Evolutionary conservation across 2,113 vertebrate species (phyloP).

Genomic region (Salvelinus alpinus): DNA sequence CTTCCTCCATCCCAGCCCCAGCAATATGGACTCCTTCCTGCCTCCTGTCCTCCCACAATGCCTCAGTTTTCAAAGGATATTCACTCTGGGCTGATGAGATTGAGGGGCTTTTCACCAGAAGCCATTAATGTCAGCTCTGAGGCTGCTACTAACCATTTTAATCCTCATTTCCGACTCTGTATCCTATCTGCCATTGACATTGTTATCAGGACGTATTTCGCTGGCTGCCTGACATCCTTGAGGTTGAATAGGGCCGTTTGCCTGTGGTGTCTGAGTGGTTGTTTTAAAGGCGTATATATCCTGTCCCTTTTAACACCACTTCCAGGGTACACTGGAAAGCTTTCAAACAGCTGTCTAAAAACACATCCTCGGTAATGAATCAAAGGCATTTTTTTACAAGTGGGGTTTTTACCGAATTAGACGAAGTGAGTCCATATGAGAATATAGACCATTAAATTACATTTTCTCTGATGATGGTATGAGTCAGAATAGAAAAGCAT

Average conservation of each 20-base stretch:
- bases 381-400: slow-evolving; percentile 18
- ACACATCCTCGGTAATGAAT: slow-evolving; percentile 38
- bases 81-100: slow-evolving; percentile 33
- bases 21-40: slow-evolving; percentile 16
- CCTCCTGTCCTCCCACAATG: slow-evolving; percentile 1
- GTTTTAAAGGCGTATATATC: slow-evolving; percentile 6
- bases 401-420: slow-evolving; percentile 39
- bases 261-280: background rate
- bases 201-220: slow-evolving; percentile 8
- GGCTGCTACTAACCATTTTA: slow-evolving; percentile 34
- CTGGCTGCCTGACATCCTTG: slow-evolving; percentile 5
- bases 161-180: slow-evolving; percentile 33
- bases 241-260: slow-evolving; percentile 7
- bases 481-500: slow-evolving; percentile 53
- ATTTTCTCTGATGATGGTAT: slow-evolving; percentile 51
- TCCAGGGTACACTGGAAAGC: slow-evolving; percentile 54
- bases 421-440: slow-evolving; percentile 44
- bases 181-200: slow-evolving; percentile 11
- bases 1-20: slow-evolving; percentile 4
- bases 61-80: slow-evolving; percentile 13
- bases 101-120: slow-evolving; percentile 29
- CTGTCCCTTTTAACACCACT: slow-evolving; percentile 24
- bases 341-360: slow-evolving; percentile 43
- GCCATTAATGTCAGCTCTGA: slow-evolving; percentile 40
- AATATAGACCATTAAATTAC: slow-evolving; percentile 63